A percentile compares a stretch with the other conserved stretches of the same genome.
Evolutionary conservation across 2,888 invertebrate species (phyloP).

Genomic region (Oxytorus armatus): DNA sequence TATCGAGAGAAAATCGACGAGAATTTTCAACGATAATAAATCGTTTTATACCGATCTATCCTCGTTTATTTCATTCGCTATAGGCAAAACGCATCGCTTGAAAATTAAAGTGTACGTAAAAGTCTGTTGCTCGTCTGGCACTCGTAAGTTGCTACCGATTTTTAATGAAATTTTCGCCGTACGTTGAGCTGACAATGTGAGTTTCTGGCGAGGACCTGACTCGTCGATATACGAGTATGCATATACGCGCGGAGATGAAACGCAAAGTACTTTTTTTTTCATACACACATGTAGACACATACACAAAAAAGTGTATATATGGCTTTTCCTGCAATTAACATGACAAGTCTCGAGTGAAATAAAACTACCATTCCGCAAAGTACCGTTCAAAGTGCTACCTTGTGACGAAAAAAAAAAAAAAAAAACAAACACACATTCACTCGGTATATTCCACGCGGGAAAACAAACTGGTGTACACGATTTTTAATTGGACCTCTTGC

Average conservation of each 20-base stretch:
- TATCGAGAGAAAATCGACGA: background rate
- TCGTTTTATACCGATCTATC: too few species aligned
- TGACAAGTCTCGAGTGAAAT: too few species aligned
- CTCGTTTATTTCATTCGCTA: too few species aligned
- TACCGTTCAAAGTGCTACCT: background rate
- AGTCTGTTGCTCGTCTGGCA: background rate
- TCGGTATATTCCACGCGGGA: background rate
- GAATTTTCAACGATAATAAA: background rate
- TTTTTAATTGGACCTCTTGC: conserved; percentile 30
- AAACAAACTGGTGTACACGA: conserved; percentile 19
- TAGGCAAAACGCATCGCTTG: too few species aligned
- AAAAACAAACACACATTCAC: background rate
- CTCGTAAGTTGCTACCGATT: conserved; percentile 39
- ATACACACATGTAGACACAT: background rate
- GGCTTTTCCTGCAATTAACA: background rate
- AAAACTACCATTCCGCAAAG: background rate
- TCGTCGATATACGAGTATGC: background rate
- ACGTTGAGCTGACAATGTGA: conserved; percentile 25
- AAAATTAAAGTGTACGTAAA: background rate
- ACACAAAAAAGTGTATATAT: background rate
- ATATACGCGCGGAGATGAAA: background rate
- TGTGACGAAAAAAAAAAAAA: background rate
- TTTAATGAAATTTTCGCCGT: conserved; percentile 59
- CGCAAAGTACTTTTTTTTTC: background rate
- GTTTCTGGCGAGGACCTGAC: background rate